A percentile compares a stretch with the other conserved stretches of the same genome.
These are phyloP conservation scores for Bufo gargarizans DNA, from an alignment of 2,113 vertebrate species.

Conservation along the genomic window DNA sequence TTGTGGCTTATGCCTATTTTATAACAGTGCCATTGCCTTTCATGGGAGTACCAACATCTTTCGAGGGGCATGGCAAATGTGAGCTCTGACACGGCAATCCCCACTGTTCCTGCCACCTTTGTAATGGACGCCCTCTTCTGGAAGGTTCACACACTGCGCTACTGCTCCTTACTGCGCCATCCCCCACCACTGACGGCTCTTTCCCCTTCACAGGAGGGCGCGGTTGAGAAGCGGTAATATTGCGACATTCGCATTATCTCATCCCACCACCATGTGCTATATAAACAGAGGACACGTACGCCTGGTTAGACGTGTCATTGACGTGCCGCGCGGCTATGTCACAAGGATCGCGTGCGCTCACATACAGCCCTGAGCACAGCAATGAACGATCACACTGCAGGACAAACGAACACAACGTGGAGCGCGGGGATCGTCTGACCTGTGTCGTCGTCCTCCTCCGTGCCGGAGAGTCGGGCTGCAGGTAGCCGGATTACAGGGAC, in stretches of 20 bases:
- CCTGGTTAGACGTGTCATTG: neutral
- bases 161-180: neutral
- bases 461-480: constrained; percentile 17
- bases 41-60: too few relatives aligned
- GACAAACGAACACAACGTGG: neutral
- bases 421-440: constrained; percentile 9
- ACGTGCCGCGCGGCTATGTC: neutral
- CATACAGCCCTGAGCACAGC: neutral
- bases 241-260: neutral
- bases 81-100: too few relatives aligned
- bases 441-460: neutral
- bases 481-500: constrained; percentile 3
- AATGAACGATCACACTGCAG: neutral
- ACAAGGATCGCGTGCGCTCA: neutral
- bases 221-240: neutral
- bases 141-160: too few relatives aligned
- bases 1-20: too few relatives aligned
- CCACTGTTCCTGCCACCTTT: too few relatives aligned
- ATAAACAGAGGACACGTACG: neutral
- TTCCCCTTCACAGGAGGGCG: neutral
- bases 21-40: too few relatives aligned
- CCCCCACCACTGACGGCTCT: too few relatives aligned
- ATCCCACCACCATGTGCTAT: neutral
- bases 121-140: too few relatives aligned
- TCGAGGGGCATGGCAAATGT: too few relatives aligned